Evolutionary conservation across 2,888 invertebrate genomes (phyloP).

Genomic region (Ligdia adustata): DNA sequence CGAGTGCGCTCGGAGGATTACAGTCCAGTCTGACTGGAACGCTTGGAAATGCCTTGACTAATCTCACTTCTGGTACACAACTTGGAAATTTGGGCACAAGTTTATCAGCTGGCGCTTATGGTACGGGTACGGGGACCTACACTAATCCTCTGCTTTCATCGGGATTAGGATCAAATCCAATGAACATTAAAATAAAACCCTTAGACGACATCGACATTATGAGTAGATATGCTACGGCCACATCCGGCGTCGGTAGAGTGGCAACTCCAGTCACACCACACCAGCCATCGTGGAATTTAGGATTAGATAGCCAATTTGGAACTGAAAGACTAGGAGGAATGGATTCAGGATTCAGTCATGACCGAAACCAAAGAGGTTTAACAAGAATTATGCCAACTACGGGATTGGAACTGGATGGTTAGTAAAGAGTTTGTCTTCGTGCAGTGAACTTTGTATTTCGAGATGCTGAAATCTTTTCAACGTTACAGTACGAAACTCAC

Average conservation of each 20-base stretch:
- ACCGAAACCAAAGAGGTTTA: conserved; percentile 83
- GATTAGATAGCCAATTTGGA: conserved; percentile 85
- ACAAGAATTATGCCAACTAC: conserved; percentile 79
- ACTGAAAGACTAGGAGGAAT: conserved; percentile 83
- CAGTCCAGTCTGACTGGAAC: conserved; percentile 72
- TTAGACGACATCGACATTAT: conserved; percentile 88
- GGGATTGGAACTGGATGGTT: conserved; percentile 77
- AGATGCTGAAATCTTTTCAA: conserved; percentile 34
- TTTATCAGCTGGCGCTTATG: conserved; percentile 66
- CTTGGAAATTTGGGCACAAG: conserved; percentile 72
- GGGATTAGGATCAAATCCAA: conserved; percentile 83
- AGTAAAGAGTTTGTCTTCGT: conserved; percentile 37
- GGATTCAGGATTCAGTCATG: conserved; percentile 84
- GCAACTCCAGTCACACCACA: conserved; percentile 87
- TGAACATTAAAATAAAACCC: conserved; percentile 88
- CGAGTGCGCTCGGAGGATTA: conserved; percentile 71
- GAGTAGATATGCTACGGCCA: conserved; percentile 80
- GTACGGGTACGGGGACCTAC: conserved; percentile 80
- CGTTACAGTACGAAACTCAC: conserved; percentile 74
- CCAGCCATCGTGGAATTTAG: conserved; percentile 84
- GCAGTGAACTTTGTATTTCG: conserved; percentile 5
- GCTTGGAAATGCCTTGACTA: conserved; percentile 70
- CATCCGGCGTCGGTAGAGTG: conserved; percentile 75
- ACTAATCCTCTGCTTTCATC: conserved; percentile 86
- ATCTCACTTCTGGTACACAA: conserved; percentile 69